Conservation (phyloP, 2,888 invertebrate genomes). For the Meteorus colon region DNA sequence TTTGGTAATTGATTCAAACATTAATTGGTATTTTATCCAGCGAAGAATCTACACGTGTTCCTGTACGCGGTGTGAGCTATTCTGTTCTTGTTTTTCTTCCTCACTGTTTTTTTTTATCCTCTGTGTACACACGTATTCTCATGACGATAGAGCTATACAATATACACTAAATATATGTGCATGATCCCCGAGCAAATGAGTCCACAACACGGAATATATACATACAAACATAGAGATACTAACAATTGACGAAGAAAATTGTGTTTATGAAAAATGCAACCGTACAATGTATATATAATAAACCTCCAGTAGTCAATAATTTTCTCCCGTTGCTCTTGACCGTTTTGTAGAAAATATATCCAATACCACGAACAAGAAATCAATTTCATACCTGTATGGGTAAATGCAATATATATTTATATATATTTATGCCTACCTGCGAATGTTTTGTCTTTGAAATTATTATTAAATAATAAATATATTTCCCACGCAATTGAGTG, state of each 20-base stretch:
- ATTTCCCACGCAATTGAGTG: constrained; percentile 17
- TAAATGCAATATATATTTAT: neutral
- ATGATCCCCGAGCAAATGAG: constrained; percentile 50
- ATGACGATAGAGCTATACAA: constrained; percentile 8
- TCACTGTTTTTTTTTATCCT: constrained; percentile 26
- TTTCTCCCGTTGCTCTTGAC: constrained; percentile 27
- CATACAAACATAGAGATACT: neutral
- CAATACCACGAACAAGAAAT: constrained; percentile 9
- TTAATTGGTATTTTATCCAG: constrained; percentile 61
- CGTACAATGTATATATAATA: constrained; percentile 55
- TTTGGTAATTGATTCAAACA: constrained; percentile 57
- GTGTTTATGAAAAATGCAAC: constrained; percentile 66
- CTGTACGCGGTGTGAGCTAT: constrained; percentile 50
- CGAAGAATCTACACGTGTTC: constrained; percentile 62
- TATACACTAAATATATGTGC: constrained; percentile 41
- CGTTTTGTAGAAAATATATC: neutral
- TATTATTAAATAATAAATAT: constrained; percentile 23
- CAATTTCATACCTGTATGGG: neutral
- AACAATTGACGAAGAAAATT: constrained; percentile 57
- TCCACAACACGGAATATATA: constrained; percentile 56
- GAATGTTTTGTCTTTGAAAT: neutral
- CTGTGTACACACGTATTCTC: constrained; percentile 21
- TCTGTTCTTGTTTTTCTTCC: constrained; percentile 49
- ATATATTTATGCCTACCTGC: neutral
- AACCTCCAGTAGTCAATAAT: constrained; percentile 38